Evolutionary conservation across 2,113 vertebrate species (phyloP), one percentile per base, ranked within the genome.

Genomic region (Poicephalus meyeri): DNA sequence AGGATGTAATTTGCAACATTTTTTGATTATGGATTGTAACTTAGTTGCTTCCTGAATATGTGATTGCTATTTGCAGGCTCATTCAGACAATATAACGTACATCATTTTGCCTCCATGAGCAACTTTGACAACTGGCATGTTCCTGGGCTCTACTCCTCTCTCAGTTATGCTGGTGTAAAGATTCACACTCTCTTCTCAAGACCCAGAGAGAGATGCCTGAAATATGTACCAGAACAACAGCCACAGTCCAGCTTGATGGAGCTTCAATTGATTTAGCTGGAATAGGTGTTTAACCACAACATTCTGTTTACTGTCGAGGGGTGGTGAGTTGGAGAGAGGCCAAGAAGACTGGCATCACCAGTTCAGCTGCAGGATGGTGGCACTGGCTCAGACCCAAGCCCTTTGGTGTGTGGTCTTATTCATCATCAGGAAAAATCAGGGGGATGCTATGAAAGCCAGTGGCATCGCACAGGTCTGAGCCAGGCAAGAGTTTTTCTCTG

Each of bases 1-100:
- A 96, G 91, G 95, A 96, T 96, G 84, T 95, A 96, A 97, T 97
- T 97, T 95, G 86, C 97, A 94, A 93, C 92, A 94, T 96, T 95
- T 92, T 96, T 96, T 80, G 90, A 97, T 97, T 91, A 95, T 88
- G 95, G 84, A 95, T 96, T 86, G 41, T 82, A 90, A 93, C 72
- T 94, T 96, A 77, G 61, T 79, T 93, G 85, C 85, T 97, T 95
- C 90, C 92, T 93, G 65, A 70, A 91, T 65, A 63, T 61, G 66
- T 47, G 49, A 70, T 25, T 97, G 74, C 91, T 84, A 47, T 78
- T 88, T 28, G 3, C 73, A 72, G 86, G 26, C 86, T 94, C 88
- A 84, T 81, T 94, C 92, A 85, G 61, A 70, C 77, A 69, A 69
- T 28, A 17, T 46, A 17, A 87, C 31, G 5, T 33, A 52, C 37